Evolutionary conservation across 2,797 vertebrate species (phyloP), one percentile per base, ranked within the genome.

Genomic region (Coranthus polyacanthus): DNA sequence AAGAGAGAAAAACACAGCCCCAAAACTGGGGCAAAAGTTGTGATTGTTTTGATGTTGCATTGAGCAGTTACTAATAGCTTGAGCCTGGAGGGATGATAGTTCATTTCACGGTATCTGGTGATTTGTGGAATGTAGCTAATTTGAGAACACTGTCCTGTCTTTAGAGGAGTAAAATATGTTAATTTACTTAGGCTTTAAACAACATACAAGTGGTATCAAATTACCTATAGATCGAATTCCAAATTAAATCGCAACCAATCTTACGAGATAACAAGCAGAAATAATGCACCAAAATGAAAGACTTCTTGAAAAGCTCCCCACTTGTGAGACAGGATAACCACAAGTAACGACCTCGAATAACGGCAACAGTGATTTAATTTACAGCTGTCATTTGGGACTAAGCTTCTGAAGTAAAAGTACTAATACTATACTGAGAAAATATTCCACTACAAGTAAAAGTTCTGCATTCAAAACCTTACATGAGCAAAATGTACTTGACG

Each of bases 21-120:
- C 45, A 74, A 85, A 90, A 91, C 68, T 90, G 82, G 87, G 83
- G 61, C 84, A 75, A 74, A 91, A 89, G 72, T 89, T 90, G 50
- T 49, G 58, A 83, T 86, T 77, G 78, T 86, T 79, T 79, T 79
- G 53, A 87, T 82, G 85, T 76, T 34, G 39, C 50, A 68, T 21
- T 57, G 63, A 81, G 56, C 47, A 13, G 61, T 53, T 74, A 32
- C 46, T 61, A 72, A 65, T 37, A 8, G 72, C 59, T 61, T 60
- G 46, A 78, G 73, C 64, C 80, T 76, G 32, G 63, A 29, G 81
- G 66, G 68, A 81, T 58, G 50, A 49, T 5, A 55, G 59, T 44
- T 70, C 34, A 63, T 81, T 77, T 85, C 67, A 73, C 73, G 74
- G 54, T 64, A 76, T 63, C 67, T 76, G 70, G 43, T 61, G 72